Base-by-base conservation (phyloP, 2,888 invertebrate species). In the Stramonita haemastoma region DNA sequence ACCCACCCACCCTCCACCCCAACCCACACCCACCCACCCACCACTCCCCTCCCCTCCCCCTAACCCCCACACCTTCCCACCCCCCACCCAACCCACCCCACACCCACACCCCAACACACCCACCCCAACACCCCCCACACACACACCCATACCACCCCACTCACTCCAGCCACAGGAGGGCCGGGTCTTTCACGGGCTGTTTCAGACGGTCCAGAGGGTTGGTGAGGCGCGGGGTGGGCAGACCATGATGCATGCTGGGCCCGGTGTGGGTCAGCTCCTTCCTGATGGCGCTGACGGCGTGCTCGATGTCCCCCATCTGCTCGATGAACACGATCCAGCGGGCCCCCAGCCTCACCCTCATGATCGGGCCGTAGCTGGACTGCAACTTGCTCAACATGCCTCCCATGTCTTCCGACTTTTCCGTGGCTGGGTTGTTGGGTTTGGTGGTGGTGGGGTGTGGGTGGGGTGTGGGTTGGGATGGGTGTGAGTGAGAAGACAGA, bases 251-350 rank as follows among this genome's bases (percentile, higher is more conserved):
- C 29, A 8, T 11, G 36, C 13, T 8, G 34, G 57, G 1, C 57
- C 32, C 56, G 13, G 32, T 11, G 13, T 66, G 22, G 22, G 26
- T 17, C 85, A 56, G 83, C 57, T 86, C 86, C 19, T 57, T 34
- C 26, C 17, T 32, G 29, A 1, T 1, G 57, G 19, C 34, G 5
- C n/a, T 32, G 57, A 86, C 26, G 29, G 57, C 86, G 66, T 57
- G 86, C 66, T 86, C 29, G 34, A 86, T 86, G 86, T 86, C 86
- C 15, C 11, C 32, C 60, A 86, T n/a, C 66, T 86, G 15, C 60
- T 86, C 86, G 32, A 86, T 32, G 34, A 86, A 57, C 11, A 86
- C 66, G 32, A 66, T 11, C 86, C 86, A 86, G n/a, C 66, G 57
- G 5, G 60, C 5, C 11, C 86, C 86, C 57, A 86, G 60, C 22